A percentile compares a stretch with the other conserved stretches of the same genome.
Evolutionary conservation across 2,113 vertebrate species (phyloP).

Genomic region (Ailuropoda melanoleuca): DNA sequence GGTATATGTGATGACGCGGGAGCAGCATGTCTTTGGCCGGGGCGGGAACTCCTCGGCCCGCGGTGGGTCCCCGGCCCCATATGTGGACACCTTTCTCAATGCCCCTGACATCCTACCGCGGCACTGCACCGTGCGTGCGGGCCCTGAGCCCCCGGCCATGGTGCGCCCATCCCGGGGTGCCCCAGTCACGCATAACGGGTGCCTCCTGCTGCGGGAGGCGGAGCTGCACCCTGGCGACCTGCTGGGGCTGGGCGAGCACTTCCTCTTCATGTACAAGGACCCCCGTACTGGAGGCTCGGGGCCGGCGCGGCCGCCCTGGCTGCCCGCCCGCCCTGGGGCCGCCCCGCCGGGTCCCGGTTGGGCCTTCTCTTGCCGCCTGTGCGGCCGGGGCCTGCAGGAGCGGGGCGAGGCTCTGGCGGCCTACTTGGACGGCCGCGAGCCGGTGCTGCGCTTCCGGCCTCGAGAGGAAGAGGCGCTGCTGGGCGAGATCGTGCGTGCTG

Average conservation of each 20-base stretch:
- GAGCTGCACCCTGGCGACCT: slow-evolving; percentile 91
- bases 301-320: slow-evolving; percentile 78
- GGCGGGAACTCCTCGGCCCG: slow-evolving; percentile 86
- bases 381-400: slow-evolving; percentile 86
- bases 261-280: slow-evolving; percentile 95
- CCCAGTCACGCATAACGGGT: slow-evolving; percentile 92
- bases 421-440: slow-evolving; percentile 90
- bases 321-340: slow-evolving; percentile 78
- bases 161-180: slow-evolving; percentile 92
- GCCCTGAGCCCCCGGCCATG: slow-evolving; percentile 82
- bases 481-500: slow-evolving; percentile 90
- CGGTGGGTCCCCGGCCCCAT: slow-evolving; percentile 75
- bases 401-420: slow-evolving; percentile 90
- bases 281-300: slow-evolving; percentile 81
- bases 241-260: slow-evolving; percentile 92
- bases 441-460: slow-evolving; percentile 89
- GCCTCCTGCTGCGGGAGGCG: slow-evolving; percentile 89
- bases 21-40: slow-evolving; percentile 92
- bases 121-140: slow-evolving; percentile 88
- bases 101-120: slow-evolving; percentile 92
- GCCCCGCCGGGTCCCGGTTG: slow-evolving; percentile 75
- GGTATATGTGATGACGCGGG: slow-evolving; percentile 93
- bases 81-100: slow-evolving; percentile 93
- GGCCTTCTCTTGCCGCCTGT: slow-evolving; percentile 82
- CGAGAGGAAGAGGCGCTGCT: slow-evolving; percentile 90